phyloP scores from a whole-genome alignment of 2,888 invertebrate genomes.

The Mimachlamys varia region DNA sequence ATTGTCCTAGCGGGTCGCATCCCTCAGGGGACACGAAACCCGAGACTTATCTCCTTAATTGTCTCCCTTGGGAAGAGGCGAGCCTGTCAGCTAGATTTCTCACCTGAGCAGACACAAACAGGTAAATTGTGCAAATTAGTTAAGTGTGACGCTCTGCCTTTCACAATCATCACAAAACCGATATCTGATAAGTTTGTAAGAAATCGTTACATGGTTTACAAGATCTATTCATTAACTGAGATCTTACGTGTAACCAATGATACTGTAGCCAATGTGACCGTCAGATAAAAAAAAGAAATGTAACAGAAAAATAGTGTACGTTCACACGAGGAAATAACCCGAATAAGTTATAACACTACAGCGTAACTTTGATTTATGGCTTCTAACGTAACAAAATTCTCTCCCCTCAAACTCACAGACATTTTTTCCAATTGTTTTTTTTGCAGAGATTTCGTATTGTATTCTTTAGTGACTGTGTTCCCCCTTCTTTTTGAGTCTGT shows the following conservation, averaged over 20 bases:
- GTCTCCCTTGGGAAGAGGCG: conserved; percentile 1
- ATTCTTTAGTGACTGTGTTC: neutral
- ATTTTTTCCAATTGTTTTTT: too few relatives aligned
- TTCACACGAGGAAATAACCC: neutral
- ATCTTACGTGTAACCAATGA: neutral
- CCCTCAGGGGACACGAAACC: neutral
- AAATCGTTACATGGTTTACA: neutral
- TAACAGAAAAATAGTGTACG: neutral
- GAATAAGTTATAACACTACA: neutral
- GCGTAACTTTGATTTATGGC: neutral
- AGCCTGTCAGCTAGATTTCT: conserved; percentile 1
- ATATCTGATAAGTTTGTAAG: neutral
- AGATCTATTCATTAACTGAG: neutral
- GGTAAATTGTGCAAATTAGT: conserved; percentile 11
- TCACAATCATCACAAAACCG: neutral
- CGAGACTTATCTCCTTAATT: neutral
- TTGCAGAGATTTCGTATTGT: neutral
- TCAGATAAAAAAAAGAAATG: neutral
- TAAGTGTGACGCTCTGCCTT: conserved; percentile 11
- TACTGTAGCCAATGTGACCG: neutral
- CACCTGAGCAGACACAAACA: conserved; percentile 10
- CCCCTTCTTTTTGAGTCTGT: neutral
- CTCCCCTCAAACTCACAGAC: neutral
- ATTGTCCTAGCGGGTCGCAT: conserved; percentile 2
- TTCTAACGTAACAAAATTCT: neutral